Percentiles rank a stretch among this genome's conserved stretches.
Conservation (phyloP, 1,140 invertebrate species). For the Paralvinella palmiformis region DNA sequence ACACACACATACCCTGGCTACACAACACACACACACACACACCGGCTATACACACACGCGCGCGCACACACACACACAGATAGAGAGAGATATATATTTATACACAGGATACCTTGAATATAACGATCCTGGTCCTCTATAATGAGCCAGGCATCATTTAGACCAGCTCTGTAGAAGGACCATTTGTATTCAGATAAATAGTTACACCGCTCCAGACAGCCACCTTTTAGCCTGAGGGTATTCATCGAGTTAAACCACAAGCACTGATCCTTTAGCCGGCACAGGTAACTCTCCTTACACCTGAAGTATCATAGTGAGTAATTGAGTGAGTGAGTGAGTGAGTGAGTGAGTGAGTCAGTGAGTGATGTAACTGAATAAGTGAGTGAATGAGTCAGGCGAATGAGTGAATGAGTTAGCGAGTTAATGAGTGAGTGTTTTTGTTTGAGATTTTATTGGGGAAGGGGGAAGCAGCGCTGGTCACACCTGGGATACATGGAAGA, state of each 20-base stretch:
- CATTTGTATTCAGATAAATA: constrained; percentile 20
- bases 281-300: constrained; percentile 20
- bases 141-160: constrained; percentile 24
- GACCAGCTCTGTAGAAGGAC: constrained; percentile 23
- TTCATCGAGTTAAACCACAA: constrained; percentile 23
- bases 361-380: no score
- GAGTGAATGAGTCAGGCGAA: no score
- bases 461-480: no score
- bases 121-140: constrained; percentile 16
- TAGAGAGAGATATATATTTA: no score
- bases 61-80: no score
- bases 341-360: not conserved
- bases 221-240: constrained; percentile 22
- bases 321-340: constrained; percentile 4
- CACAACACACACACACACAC: no score
- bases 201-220: constrained; percentile 12
- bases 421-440: no score
- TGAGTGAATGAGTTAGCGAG: no score
- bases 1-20: no score
- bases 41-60: no score
- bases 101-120: constrained; percentile 23
- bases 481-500: no score
- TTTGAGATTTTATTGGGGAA: no score
- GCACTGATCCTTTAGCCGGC: constrained; percentile 15
- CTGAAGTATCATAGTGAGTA: constrained; percentile 20